Percentiles rank a stretch among this genome's conserved stretches.
Evolutionary conservation across 2,113 vertebrate species (phyloP).

Genomic region (Gymnorhina tibicen): DNA sequence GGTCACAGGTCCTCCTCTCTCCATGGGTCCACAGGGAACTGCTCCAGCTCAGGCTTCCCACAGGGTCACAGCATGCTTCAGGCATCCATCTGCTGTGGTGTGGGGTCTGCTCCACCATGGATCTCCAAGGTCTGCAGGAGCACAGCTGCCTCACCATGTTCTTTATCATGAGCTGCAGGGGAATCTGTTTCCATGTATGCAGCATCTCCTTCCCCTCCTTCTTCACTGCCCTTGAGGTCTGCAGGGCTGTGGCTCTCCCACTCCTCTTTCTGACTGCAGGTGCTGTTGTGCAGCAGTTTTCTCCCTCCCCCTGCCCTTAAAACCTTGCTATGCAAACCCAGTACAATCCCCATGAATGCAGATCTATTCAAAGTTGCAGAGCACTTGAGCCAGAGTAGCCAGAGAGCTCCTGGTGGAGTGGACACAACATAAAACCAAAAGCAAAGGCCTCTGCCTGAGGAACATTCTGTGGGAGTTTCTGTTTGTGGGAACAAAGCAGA

Average conservation of each 20-base stretch:
- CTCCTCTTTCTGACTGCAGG: not conserved
- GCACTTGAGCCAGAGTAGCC: not conserved
- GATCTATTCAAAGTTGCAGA: not conserved
- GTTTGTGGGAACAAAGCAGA: not conserved
- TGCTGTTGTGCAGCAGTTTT: not conserved
- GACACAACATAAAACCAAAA: not conserved
- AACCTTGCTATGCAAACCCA: not conserved
- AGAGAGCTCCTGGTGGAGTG: not conserved
- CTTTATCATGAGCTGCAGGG: fast-evolving
- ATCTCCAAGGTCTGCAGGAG: not conserved
- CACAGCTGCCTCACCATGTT: not conserved
- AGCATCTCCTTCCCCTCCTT: not conserved
- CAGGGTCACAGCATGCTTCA: not conserved
- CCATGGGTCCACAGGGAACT: not conserved
- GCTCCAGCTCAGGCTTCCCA: not conserved
- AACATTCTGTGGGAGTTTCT: not conserved
- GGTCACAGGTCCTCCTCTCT: not conserved
- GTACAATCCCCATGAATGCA: not conserved
- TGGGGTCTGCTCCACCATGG: fast-evolving
- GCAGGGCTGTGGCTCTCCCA: not conserved
- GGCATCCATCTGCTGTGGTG: not conserved
- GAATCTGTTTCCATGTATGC: not conserved
- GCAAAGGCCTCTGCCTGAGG: fast-evolving
- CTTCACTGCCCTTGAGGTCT: not conserved
- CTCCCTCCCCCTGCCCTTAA: not conserved